Evolutionary conservation across 2,888 invertebrate genomes (phyloP).

Genomic region (Melinaea menophilus): DNA sequence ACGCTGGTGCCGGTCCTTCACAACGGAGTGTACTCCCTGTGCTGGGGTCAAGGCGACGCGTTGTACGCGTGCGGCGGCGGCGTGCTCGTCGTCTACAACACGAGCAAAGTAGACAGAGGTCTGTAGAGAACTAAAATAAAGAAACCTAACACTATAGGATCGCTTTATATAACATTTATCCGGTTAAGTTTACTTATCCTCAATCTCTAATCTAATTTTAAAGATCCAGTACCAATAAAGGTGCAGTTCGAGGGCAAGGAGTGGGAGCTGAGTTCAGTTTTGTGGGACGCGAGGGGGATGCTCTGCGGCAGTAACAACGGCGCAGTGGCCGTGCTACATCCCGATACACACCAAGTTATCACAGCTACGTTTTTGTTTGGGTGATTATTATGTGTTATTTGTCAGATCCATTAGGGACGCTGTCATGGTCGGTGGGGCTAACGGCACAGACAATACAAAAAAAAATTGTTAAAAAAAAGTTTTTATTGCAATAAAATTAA

Average conservation of each 20-base stretch:
- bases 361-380: slow-evolving; percentile 49
- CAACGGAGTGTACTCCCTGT: slow-evolving; percentile 76
- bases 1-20: slow-evolving; percentile 47
- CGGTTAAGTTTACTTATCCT: too few relatives aligned
- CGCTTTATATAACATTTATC: background rate
- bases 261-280: slow-evolving; percentile 46
- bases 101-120: slow-evolving; percentile 68
- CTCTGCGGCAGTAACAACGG: slow-evolving; percentile 81
- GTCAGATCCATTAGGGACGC: too few relatives aligned
- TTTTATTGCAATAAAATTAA: background rate
- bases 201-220: background rate
- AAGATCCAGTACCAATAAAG: slow-evolving; percentile 51
- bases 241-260: slow-evolving; percentile 50
- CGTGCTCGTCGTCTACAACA: slow-evolving; percentile 73
- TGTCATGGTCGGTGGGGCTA: too few relatives aligned
- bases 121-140: slow-evolving; percentile 8
- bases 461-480: background rate
- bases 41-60: slow-evolving; percentile 78
- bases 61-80: slow-evolving; percentile 83
- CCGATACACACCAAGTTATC: slow-evolving; percentile 33
- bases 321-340: slow-evolving; percentile 59
- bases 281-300: slow-evolving; percentile 50
- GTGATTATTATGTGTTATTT: slow-evolving; percentile 38
- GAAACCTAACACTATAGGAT: background rate
- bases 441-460: background rate